A percentile compares a stretch with the other conserved stretches of the same genome.
These are phyloP conservation scores for Fukomys damarensis DNA, from an alignment of 2,113 vertebrate genomes.

Conservation along the genomic window DNA sequence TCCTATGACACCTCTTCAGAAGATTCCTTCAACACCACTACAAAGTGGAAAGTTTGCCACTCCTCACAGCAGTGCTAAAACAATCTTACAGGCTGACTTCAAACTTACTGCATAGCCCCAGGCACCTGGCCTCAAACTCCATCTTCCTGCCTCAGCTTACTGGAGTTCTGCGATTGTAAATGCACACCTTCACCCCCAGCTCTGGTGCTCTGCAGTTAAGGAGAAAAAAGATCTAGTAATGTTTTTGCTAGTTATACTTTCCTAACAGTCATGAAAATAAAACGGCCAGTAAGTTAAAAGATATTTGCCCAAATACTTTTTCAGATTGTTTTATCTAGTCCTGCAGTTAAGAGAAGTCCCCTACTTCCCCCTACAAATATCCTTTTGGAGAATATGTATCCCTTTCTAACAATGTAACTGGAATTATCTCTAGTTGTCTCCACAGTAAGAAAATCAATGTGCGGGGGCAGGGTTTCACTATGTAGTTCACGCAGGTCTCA, in stretches of 20 bases:
- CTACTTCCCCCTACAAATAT: background rate
- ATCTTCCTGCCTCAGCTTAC: background rate
- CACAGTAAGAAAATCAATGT: background rate
- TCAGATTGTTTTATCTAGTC: background rate
- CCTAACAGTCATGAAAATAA: background rate
- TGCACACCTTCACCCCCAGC: background rate
- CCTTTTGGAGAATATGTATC: background rate
- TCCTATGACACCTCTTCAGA: background rate
- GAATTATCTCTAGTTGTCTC: slow-evolving; percentile 3
- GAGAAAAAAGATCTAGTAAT: background rate
- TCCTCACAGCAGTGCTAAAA: background rate
- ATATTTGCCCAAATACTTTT: background rate
- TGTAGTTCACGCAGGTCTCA: background rate
- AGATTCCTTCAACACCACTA: background rate
- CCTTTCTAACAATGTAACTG: background rate
- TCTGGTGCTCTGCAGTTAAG: background rate
- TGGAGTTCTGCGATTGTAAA: background rate
- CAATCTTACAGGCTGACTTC: background rate
- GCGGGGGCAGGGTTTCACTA: background rate
- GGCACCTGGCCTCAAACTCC: background rate
- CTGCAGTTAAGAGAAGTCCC: background rate
- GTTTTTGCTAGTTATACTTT: background rate
- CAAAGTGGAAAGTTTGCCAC: background rate
- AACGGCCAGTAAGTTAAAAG: background rate
- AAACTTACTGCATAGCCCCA: background rate